Evolutionary conservation across 2,888 invertebrate genomes (phyloP).

Genomic region (Abrostola triplasia): DNA sequence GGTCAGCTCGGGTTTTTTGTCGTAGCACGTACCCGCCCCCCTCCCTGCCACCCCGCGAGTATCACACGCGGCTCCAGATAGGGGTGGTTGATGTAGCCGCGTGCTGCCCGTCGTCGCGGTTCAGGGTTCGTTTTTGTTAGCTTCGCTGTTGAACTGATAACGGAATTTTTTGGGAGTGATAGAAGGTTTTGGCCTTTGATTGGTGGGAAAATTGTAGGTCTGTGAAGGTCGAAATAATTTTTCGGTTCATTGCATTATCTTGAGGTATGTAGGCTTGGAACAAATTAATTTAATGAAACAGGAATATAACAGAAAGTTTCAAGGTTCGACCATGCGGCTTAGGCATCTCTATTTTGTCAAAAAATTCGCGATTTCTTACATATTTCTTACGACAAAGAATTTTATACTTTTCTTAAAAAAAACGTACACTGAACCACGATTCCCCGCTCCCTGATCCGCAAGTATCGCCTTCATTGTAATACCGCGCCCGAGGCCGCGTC

Average conservation of each 20-base stretch:
- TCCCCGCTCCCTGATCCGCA: slow-evolving; percentile 61
- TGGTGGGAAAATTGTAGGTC: no score
- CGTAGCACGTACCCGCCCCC: slow-evolving; percentile 76
- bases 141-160: not conserved
- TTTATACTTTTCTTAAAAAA: slow-evolving; percentile 13
- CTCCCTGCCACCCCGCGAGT: slow-evolving; percentile 65
- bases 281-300: not conserved
- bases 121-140: slow-evolving; percentile 18
- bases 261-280: not conserved
- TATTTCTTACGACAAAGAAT: not conserved
- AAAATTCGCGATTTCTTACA: not conserved
- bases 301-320: not conserved
- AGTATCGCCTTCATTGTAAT: slow-evolving; percentile 79
- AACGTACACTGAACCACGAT: slow-evolving; percentile 34
- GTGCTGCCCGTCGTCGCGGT: slow-evolving; percentile 44
- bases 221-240: no score
- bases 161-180: no score
- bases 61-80: slow-evolving; percentile 72
- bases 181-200: no score
- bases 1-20: slow-evolving; percentile 83
- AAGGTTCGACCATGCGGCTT: no score
- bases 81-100: slow-evolving; percentile 66
- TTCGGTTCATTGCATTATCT: no score
- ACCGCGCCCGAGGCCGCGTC: slow-evolving; percentile 83
- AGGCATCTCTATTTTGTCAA: no score